Evolutionary conservation across 2,113 vertebrate genomes (phyloP), one percentile per base, ranked within the genome.

Genomic region (Neopipo cinnamomea): DNA sequence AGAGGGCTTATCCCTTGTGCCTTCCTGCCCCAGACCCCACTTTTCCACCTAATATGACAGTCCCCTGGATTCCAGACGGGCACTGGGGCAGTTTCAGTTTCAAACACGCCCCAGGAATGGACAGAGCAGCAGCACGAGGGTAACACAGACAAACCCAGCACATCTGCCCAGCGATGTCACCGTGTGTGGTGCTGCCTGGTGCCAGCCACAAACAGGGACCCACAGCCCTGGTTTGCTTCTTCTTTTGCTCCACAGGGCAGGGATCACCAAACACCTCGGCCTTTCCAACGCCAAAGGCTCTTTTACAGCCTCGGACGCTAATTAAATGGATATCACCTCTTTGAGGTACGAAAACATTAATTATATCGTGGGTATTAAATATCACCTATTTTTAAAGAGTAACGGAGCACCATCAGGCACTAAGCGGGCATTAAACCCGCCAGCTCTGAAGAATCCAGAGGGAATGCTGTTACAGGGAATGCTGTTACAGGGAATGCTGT

Each of bases 91-190:
- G 65, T 18, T 42, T 24, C 63, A 50, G 30, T 63, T 73, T 72
- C 73, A 79, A 72, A 46, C 5, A 39, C 1, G 14, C 27, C 79
- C 6, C 49, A n/a, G 37, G 17, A 78, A 4, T 0, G 11, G 72
- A 53, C 46, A 67, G 20, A 17, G 84, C n/a, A 74, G 35, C 74
- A 50, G 61, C 61, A 12, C 1, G 2, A 87, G 55, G 41, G 24
- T 13, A 71, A 28, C 25, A 8, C 33, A 23, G 49, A 59, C 47
- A 70, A 14, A 6, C 17, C 17, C 35, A 11, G 87, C 50, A 58
- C 92, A 79, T 66, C 85, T 92, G 95, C 88, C 92, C 3, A 22
- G 61, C n/a, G 37, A 25, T 79, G 94, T 23, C 89, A 96, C 2
- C 37, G 4, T 37, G 49, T 9, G 49, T 27, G 75, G 70, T 39